Base-by-base conservation (phyloP, 2,797 vertebrate species). In the Enteromius radiatus region DNA sequence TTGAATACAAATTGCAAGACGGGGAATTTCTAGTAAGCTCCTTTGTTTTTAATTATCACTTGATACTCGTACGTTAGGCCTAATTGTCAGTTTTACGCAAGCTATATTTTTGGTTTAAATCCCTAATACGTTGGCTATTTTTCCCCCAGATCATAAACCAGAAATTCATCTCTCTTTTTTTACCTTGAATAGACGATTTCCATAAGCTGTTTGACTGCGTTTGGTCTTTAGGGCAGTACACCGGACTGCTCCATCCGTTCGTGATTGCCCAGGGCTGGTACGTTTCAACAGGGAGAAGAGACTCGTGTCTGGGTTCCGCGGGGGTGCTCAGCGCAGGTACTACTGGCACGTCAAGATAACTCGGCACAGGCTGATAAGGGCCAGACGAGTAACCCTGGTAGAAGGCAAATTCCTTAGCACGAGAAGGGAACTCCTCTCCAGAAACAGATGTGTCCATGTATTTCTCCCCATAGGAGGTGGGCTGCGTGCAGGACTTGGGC, bases 211-310 rank as follows among this genome's bases (percentile, higher is more conserved):
- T 95, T 73, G 97, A 94, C 92, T 97, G 97, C 87, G 95, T 92
- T 92, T 98, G 98, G 88, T 99, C 98, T 93, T 99, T 99, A 88
- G 96, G 92, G 94, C 98, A 98, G 93, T 98, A 99, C 91, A 98
- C 95, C 86, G 98, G 98, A 87, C 97, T 97, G 89, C 97, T 98
- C 98, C 98, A 99, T n/a, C 97, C 96, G 86, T 97, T 98, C 87
- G 96, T 94, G 92, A 99, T 95, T 86, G 97, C 94, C 98, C 97
- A 99, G 1, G 98, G 97, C 92, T 99, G 98, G 93, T 99, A 99
- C 89, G 96, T 96, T 90, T 99, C 98, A 95, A 99, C 96, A 78
- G 97, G 96, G 87, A 99, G 86, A 88, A 99, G 92, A 68, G 98
- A 91, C 49, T 99, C 98, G 84, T 99, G 98, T 76, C 98, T 94